phyloP scores from a whole-genome alignment of 1,140 invertebrate genomes.

The Lepeophtheirus salmonis region DNA sequence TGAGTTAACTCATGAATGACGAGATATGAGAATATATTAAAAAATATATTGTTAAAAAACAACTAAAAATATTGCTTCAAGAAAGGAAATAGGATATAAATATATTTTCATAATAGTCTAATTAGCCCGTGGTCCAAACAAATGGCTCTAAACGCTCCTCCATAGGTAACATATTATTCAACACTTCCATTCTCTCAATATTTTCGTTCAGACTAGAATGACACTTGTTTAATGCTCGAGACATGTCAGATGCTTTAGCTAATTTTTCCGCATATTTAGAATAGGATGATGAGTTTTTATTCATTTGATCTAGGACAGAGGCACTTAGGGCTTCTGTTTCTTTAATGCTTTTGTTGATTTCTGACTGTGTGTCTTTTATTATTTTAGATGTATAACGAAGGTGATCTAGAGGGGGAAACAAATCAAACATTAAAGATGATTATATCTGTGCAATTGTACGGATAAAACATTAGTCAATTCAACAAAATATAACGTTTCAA shows the following conservation, averaged over 20 bases:
- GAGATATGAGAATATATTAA: too few species aligned
- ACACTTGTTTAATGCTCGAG: slow-evolving; percentile 55
- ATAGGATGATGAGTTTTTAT: slow-evolving; percentile 61
- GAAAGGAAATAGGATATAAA: background rate
- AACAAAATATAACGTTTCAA: too few species aligned
- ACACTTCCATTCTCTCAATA: slow-evolving; percentile 55
- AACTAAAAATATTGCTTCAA: background rate
- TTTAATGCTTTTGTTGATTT: slow-evolving; percentile 45
- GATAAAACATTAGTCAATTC: too few species aligned
- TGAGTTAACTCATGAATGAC: too few species aligned
- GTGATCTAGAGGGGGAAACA: too few species aligned
- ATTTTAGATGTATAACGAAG: slow-evolving; percentile 44
- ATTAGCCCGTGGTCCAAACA: slow-evolving; percentile 60
- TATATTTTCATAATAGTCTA: too few species aligned
- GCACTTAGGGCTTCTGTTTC: slow-evolving; percentile 55
- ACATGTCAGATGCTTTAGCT: slow-evolving; percentile 51
- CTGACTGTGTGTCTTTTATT: slow-evolving; percentile 49
- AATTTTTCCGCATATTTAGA: slow-evolving; percentile 64
- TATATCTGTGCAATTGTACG: too few species aligned
- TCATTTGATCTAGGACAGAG: slow-evolving; percentile 43
- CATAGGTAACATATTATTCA: slow-evolving; percentile 62
- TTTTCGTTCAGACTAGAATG: slow-evolving; percentile 63
- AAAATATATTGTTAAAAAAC: background rate
- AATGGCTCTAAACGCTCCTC: slow-evolving; percentile 71
- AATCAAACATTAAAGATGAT: too few species aligned